Evolutionary conservation across 1,140 invertebrate species (phyloP).

Genomic region (Monomorium pharaonis): DNA sequence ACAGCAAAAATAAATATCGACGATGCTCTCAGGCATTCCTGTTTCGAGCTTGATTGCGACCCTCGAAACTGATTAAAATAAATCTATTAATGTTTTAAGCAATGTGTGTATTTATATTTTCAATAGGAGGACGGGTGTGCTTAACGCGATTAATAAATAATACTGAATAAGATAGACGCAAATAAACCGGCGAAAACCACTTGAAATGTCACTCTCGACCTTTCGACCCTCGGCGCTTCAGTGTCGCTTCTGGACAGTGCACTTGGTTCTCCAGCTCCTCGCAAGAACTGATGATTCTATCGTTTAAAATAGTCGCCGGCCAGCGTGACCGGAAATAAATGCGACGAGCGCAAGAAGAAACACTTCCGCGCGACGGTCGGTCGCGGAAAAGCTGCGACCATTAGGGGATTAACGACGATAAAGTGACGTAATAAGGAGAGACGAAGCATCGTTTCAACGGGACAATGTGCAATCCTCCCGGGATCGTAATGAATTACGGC

Average conservation of each 20-base stretch:
- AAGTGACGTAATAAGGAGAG: constrained; percentile 59
- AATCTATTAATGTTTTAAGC: background rate
- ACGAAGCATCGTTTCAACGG: constrained; percentile 44
- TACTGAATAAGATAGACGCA: constrained; percentile 17
- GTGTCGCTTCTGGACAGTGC: background rate
- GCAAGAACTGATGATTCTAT: constrained; percentile 36
- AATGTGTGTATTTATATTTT: background rate
- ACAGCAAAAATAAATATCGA: background rate
- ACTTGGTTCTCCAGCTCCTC: background rate
- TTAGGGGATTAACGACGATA: constrained; percentile 61
- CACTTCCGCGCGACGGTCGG: constrained; percentile 33
- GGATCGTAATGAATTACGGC: constrained; percentile 56
- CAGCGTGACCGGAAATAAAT: constrained; percentile 50
- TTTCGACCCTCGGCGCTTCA: constrained; percentile 25
- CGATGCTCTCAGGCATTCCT: background rate
- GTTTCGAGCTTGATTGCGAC: background rate
- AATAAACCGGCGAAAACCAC: constrained; percentile 22
- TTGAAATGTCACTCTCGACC: constrained; percentile 46
- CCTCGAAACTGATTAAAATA: background rate
- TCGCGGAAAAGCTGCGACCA: constrained; percentile 52
- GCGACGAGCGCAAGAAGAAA: constrained; percentile 48
- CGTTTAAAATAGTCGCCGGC: constrained; percentile 52
- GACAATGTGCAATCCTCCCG: constrained; percentile 50
- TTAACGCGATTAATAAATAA: constrained; percentile 23
- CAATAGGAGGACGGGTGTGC: background rate